phyloP scores from a whole-genome alignment of 35 echinoderm and acorn worm species.

The Apostichopus californicus region DNA sequence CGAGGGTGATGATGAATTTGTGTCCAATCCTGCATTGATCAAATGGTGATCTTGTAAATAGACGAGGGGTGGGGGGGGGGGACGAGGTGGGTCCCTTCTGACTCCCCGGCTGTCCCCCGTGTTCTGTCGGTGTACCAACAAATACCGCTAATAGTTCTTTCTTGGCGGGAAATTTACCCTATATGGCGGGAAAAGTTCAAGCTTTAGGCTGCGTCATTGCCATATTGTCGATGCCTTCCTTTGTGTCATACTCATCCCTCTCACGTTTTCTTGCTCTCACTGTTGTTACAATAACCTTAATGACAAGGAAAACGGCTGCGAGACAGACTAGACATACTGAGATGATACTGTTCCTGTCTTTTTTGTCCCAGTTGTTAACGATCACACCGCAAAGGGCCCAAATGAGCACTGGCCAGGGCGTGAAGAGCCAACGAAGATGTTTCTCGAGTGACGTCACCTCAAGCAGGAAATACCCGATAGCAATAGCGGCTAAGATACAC shows the following conservation, averaged over 20 bases:
- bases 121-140: too few species aligned
- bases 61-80: too few species aligned
- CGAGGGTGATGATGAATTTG: too few species aligned
- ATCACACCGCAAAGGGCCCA: slow-evolving; percentile 1
- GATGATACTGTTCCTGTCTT: slow-evolving; percentile 22
- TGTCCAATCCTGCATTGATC: too few species aligned
- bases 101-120: too few species aligned
- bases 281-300: background rate
- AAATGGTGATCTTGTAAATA: too few species aligned
- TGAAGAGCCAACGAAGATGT: slow-evolving; percentile 72
- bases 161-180: too few species aligned
- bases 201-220: background rate
- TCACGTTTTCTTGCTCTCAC: background rate
- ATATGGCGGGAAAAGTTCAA: too few species aligned
- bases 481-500: slow-evolving; percentile 44
- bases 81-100: too few species aligned
- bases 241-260: background rate
- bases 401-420: slow-evolving; percentile 67
- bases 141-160: too few species aligned
- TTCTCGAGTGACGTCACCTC: slow-evolving; percentile 57
- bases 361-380: background rate
- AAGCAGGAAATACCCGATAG: slow-evolving; percentile 34
- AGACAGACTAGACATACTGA: background rate
- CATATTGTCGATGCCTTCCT: slow-evolving; percentile 3
- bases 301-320: background rate